Evolutionary conservation across 2,113 vertebrate species (phyloP).

Genomic region (Electrona antarctica): DNA sequence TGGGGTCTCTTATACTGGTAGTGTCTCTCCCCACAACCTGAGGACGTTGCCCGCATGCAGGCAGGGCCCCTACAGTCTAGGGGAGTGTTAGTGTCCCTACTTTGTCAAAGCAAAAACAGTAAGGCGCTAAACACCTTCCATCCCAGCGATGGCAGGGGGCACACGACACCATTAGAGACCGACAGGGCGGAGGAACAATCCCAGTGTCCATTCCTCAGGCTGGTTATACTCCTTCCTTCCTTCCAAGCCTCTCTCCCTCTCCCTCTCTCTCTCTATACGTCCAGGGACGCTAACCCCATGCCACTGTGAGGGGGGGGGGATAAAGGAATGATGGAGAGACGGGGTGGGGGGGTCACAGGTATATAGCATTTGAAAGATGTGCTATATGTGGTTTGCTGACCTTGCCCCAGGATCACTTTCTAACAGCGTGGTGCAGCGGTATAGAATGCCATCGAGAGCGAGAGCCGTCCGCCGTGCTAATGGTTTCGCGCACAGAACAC

Average conservation of each 20-base stretch:
- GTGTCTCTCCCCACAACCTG: slow-evolving; percentile 16
- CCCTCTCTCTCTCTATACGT: slow-evolving; percentile 10
- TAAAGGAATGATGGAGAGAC: slow-evolving; percentile 30
- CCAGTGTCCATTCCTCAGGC: slow-evolving; percentile 71
- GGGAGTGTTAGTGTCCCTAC: slow-evolving; percentile 64
- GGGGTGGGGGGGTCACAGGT: slow-evolving; percentile 15
- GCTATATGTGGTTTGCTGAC: slow-evolving; percentile 52
- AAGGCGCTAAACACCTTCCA: slow-evolving; percentile 80
- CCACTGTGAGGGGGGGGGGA: slow-evolving; percentile 12
- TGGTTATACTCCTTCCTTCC: slow-evolving; percentile 50
- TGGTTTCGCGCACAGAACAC: slow-evolving; percentile 11
- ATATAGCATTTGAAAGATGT: slow-evolving; percentile 21
- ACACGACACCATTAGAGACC: slow-evolving; percentile 76
- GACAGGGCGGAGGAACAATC: slow-evolving; percentile 65
- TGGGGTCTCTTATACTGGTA: slow-evolving; percentile 16
- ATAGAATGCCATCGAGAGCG: slow-evolving; percentile 48
- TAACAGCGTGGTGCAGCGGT: slow-evolving; percentile 44
- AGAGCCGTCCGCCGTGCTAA: slow-evolving; percentile 37
- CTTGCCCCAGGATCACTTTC: slow-evolving; percentile 52
- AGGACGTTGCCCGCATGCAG: slow-evolving; percentile 32
- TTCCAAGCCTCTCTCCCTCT: slow-evolving; percentile 27
- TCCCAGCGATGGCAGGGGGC: slow-evolving; percentile 70
- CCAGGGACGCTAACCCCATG: slow-evolving; percentile 48
- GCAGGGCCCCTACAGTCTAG: slow-evolving; percentile 62
- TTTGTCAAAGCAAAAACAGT: slow-evolving; percentile 78